Conservation (phyloP, 2,113 vertebrate species). For the Xiphias gladius region DNA sequence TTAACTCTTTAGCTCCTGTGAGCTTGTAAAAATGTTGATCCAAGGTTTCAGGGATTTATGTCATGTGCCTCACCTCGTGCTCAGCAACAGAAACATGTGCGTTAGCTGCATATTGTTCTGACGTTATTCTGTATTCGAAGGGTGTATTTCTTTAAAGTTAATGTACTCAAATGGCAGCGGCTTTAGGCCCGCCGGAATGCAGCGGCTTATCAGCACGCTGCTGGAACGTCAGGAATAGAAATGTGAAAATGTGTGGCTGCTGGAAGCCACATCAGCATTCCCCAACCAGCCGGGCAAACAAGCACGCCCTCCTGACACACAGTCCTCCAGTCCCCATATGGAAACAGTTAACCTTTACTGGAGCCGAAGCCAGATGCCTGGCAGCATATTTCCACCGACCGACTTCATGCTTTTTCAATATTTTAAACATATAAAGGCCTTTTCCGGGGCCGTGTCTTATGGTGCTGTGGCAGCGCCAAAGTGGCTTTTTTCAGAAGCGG, state of each 20-base stretch:
- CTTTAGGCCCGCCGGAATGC: slow-evolving; percentile 2
- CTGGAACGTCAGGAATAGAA: slow-evolving; percentile 23
- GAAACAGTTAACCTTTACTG: slow-evolving; percentile 64
- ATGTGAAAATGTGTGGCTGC: slow-evolving; percentile 33
- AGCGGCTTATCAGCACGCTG: neutral
- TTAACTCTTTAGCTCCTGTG: neutral
- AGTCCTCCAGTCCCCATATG: slow-evolving; percentile 51
- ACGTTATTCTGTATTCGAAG: neutral
- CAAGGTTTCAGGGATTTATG: neutral
- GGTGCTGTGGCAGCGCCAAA: neutral
- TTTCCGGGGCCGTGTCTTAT: neutral
- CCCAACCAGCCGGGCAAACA: slow-evolving; percentile 25
- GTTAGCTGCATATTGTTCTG: neutral
- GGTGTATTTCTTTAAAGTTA: neutral
- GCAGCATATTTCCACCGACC: slow-evolving; percentile 24
- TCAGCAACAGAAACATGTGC: neutral
- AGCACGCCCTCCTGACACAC: slow-evolving; percentile 24
- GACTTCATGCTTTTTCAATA: neutral
- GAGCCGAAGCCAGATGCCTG: slow-evolving; percentile 43
- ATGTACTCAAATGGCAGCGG: neutral
- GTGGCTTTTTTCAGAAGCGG: neutral
- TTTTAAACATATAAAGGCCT: neutral
- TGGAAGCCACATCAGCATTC: slow-evolving; percentile 76
- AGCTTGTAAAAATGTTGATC: slow-evolving; percentile 21
- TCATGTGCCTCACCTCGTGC: slow-evolving; percentile 2